Evolutionary conservation across 2,113 vertebrate species (phyloP), one percentile per base, ranked within the genome.

Genomic region (Centropristis striata): DNA sequence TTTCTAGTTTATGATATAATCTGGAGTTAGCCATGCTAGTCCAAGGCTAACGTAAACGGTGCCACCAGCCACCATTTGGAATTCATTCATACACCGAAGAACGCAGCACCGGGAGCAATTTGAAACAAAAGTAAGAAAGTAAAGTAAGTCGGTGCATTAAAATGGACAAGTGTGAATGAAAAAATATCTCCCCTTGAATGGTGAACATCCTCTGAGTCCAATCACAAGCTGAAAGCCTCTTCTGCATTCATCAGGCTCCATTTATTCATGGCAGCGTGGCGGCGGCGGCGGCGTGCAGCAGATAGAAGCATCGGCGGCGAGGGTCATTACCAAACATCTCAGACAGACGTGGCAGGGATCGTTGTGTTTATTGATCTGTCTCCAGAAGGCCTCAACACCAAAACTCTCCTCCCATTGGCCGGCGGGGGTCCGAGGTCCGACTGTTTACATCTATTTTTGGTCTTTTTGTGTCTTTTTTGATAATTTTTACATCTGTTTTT

Each of bases 311-410:
- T 66, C n/a, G 4, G 55, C 25, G 14, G 42, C 36, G 51, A 54
- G 78, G 67, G 71, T 67, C 68, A 71, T 88, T 80, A 83, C 76
- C 76, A 74, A 80, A 83, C 68, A 83, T 70, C 71, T 73, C 75
- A 74, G 42, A 41, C 58, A 61, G 72, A 76, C 72, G 23, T 69
- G 1, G 5, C 28, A 1, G 65, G 41, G 53, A 67, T 67, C n/a
- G 23, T 8, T 8, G 58, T 13, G 49, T 70, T 54, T 81, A 84
- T 81, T 55, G 80, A 88, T 88, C 83, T 18, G 64, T 61, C 83
- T 83, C n/a, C 47, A 5, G 37, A 20, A 77, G n/a, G 25, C 57
- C 49, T 67, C 60, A 0, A 44, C 46, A 4, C 4, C 3, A 0
- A 75, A 54, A 25, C 57, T 14, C 8, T 0, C 23, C 41, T 54